Conservation (phyloP, 2,113 vertebrate genomes). For the Nycticryphes semicollaris region DNA sequence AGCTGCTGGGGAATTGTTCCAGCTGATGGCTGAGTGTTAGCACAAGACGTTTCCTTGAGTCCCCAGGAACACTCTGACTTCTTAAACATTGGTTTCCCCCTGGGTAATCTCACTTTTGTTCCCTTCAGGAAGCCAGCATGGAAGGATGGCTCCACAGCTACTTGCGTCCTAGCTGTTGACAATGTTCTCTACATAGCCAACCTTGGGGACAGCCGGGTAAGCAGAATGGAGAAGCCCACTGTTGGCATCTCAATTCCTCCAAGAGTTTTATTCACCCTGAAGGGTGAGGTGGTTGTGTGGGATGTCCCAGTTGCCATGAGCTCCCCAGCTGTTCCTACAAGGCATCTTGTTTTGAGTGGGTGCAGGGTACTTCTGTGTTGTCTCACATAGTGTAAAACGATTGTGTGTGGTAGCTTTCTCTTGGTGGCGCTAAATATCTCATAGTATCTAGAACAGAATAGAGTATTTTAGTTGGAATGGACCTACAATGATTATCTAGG, state of each 20-base stretch:
- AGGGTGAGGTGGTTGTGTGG: not conserved
- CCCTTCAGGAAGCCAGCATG: conserved; percentile 90
- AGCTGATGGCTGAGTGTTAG: not conserved
- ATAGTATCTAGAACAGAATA: not conserved
- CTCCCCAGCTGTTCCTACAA: not conserved
- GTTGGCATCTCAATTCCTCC: not conserved
- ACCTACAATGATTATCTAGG: accelerated
- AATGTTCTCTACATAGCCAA: conserved; percentile 91
- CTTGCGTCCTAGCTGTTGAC: conserved; percentile 89
- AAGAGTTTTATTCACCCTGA: not conserved
- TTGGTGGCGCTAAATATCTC: not conserved
- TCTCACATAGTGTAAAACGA: not conserved
- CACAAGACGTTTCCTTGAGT: not conserved
- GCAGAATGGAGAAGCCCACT: not conserved
- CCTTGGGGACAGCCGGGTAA: conserved; percentile 95
- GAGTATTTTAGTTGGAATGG: not conserved
- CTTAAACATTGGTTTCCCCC: not conserved
- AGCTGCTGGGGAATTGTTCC: not conserved
- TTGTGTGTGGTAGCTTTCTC: not conserved
- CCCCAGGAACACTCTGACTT: not conserved
- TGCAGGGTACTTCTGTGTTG: not conserved
- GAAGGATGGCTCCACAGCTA: conserved; percentile 98
- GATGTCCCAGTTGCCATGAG: not conserved
- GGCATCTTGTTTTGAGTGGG: not conserved
- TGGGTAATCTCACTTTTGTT: not conserved